phyloP scores from a whole-genome alignment of 2,797 vertebrate species.

The Cuculus canorus region DNA sequence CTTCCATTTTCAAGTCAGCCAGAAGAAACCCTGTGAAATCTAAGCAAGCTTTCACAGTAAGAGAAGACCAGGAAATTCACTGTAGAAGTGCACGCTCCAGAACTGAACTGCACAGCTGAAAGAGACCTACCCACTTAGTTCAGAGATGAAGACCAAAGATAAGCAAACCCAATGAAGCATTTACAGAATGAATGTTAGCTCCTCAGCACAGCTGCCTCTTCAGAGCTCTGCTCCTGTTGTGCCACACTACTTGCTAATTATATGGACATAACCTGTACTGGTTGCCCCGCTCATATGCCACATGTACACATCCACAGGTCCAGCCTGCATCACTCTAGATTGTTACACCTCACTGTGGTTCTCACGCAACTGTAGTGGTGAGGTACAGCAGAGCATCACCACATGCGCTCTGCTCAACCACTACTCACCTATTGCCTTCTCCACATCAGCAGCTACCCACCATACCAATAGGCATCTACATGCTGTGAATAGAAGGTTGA shows the following conservation, averaged over 20 bases:
- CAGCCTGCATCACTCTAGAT: rapidly evolving
- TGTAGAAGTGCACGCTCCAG: not conserved
- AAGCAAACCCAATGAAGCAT: not conserved
- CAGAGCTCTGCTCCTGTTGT: not conserved
- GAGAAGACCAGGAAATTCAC: not conserved
- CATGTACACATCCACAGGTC: not conserved
- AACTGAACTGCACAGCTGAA: not conserved
- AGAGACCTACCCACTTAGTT: not conserved
- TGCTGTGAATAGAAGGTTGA: rapidly evolving
- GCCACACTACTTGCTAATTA: not conserved
- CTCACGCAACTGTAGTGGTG: rapidly evolving
- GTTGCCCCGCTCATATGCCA: not conserved
- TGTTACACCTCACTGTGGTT: not conserved
- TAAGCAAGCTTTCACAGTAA: not conserved
- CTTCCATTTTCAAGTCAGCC: not conserved
- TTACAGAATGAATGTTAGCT: not conserved
- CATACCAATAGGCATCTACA: not conserved
- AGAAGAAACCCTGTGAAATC: not conserved
- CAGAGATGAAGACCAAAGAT: not conserved
- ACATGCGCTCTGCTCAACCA: not conserved
- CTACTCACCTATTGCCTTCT: too few species aligned
- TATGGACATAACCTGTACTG: rapidly evolving
- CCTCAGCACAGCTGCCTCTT: not conserved
- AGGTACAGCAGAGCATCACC: not conserved
- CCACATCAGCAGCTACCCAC: not conserved